Percentiles rank a stretch among this genome's conserved stretches.
phyloP scores from a whole-genome alignment of 2,797 vertebrate species.

The Halcyon badia region DNA sequence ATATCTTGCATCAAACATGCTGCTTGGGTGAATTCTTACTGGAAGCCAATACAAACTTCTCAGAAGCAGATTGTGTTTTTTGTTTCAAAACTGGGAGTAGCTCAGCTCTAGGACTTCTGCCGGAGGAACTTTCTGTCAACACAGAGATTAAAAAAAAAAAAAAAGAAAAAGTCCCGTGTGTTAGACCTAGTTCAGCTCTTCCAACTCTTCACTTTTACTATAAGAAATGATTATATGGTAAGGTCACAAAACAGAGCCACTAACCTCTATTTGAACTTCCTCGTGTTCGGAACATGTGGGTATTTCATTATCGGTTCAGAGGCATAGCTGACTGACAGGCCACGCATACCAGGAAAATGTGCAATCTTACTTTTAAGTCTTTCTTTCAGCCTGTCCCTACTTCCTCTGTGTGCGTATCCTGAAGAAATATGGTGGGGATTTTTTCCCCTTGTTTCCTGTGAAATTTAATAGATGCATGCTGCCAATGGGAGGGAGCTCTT shows the following conservation, averaged over 20 bases:
- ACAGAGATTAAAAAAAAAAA: background rate
- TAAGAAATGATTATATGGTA: slow-evolving; percentile 24
- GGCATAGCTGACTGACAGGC: slow-evolving; percentile 17
- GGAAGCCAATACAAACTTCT: background rate
- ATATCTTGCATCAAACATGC: background rate
- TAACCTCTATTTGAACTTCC: slow-evolving; percentile 71
- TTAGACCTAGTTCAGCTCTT: background rate
- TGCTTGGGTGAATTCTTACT: background rate
- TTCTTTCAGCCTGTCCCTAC: background rate
- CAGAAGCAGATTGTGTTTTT: background rate
- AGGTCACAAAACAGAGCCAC: slow-evolving; percentile 43
- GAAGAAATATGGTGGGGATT: background rate
- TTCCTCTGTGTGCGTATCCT: background rate
- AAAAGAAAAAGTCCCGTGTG: background rate
- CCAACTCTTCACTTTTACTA: slow-evolving; percentile 39
- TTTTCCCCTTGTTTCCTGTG: background rate
- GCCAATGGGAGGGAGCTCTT: background rate
- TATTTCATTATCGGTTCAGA: slow-evolving; percentile 45
- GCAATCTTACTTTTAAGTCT: background rate
- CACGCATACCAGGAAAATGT: background rate
- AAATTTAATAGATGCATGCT: background rate
- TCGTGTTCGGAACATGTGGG: background rate
- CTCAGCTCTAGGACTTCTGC: background rate
- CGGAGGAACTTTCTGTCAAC: background rate
- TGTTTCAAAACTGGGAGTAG: background rate